These are phyloP conservation scores for Corythoichthys intestinalis DNA, from an alignment of 2,113 vertebrate genomes.

Conservation along the genomic window DNA sequence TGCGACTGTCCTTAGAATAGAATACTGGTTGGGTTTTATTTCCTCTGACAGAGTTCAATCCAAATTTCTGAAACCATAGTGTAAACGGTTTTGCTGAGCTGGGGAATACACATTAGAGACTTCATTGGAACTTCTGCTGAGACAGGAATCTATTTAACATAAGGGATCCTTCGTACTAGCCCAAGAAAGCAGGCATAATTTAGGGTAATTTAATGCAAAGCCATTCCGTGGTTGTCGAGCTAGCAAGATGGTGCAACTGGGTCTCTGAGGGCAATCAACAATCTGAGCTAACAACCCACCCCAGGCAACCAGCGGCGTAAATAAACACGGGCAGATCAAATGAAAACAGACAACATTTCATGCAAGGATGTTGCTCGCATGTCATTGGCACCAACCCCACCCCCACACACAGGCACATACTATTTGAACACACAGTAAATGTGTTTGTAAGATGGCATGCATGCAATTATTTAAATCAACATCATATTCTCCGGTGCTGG, in stretches of 20 bases:
- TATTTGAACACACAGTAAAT: constrained; percentile 17
- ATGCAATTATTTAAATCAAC: constrained; percentile 58
- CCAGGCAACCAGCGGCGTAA: constrained; percentile 29
- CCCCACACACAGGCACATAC: constrained; percentile 7
- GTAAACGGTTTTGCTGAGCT: not conserved
- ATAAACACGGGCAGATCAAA: constrained; percentile 49
- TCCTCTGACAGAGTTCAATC: too few relatives aligned
- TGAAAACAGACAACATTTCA: constrained; percentile 46
- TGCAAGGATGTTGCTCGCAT: constrained; percentile 33
- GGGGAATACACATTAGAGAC: constrained; percentile 5
- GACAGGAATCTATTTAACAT: constrained; percentile 14
- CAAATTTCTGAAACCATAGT: not conserved
- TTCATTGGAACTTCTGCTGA: not conserved
- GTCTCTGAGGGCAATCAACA: constrained; percentile 50
- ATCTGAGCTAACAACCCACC: constrained; percentile 49
- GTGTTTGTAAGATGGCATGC: constrained; percentile 44
- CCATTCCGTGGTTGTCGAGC: constrained; percentile 43
- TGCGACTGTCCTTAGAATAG: too few relatives aligned
- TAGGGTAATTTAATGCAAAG: constrained; percentile 43
- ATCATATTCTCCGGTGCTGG: constrained; percentile 46
- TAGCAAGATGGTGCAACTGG: constrained; percentile 33
- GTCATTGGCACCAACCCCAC: not conserved
- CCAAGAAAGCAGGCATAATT: constrained; percentile 44
- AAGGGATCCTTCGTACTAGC: constrained; percentile 13
- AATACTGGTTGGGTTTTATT: too few relatives aligned